These are phyloP conservation scores for Thymelicus acteon DNA, from an alignment of 2,888 invertebrate species.

Conservation along the genomic window DNA sequence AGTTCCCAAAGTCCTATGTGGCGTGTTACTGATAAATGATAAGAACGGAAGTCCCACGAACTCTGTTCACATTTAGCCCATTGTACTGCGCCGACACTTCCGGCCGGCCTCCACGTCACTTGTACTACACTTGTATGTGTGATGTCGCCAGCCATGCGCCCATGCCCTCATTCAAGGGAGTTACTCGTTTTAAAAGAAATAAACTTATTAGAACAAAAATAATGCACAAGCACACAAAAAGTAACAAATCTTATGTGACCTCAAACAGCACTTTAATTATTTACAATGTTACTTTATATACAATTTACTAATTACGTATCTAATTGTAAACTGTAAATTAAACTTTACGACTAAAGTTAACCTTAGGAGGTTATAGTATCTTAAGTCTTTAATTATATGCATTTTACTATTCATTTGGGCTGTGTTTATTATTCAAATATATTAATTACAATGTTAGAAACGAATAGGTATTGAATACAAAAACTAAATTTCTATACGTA, in stretches of 20 bases:
- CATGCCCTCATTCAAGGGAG: conserved; percentile 4
- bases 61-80: conserved; percentile 19
- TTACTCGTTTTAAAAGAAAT: background rate
- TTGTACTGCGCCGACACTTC: conserved; percentile 12
- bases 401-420: no score
- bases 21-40: background rate
- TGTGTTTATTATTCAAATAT: no score
- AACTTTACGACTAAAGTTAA: no score
- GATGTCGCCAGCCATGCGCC: background rate
- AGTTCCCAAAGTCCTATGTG: background rate
- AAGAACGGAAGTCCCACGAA: conserved; percentile 27
- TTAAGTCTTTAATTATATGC: no score
- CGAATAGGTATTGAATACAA: no score
- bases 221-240: background rate
- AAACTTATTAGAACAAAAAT: background rate
- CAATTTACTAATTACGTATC: no score
- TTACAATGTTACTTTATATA: no score
- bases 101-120: conserved; percentile 17
- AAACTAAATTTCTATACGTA: no score
- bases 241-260: background rate
- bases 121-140: no score
- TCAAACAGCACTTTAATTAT: background rate
- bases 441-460: no score
- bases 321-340: no score
- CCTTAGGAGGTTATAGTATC: no score